These are phyloP conservation scores for Pinctada fucata DNA, from an alignment of 2,888 invertebrate species.

Conservation along the genomic window DNA sequence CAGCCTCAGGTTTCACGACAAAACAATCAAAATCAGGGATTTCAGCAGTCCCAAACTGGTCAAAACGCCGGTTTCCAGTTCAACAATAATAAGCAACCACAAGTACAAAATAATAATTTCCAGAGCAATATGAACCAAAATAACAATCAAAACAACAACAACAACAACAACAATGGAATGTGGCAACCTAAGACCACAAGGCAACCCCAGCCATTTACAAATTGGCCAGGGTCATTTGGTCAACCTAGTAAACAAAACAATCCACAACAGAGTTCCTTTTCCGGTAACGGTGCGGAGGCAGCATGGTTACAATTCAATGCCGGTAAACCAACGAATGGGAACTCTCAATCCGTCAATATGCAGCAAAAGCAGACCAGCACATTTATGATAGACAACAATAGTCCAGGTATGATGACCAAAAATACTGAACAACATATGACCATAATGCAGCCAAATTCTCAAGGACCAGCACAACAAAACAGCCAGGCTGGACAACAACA, in stretches of 20 bases:
- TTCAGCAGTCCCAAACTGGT: not conserved
- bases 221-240: not conserved
- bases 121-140: not conserved
- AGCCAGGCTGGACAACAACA: not conserved
- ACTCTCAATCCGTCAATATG: not conserved
- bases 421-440: not conserved
- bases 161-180: not conserved
- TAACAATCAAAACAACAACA: conserved; percentile 1
- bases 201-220: not conserved
- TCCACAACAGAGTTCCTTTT: no score
- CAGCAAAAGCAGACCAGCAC: not conserved
- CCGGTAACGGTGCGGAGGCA: not conserved
- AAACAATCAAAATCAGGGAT: not conserved
- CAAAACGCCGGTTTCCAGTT: not conserved
- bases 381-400: not conserved
- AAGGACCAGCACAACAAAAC: not conserved
- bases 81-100: not conserved
- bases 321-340: not conserved
- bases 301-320: not conserved
- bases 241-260: not conserved
- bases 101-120: not conserved
- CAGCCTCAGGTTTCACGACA: not conserved
- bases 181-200: not conserved
- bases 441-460: not conserved
- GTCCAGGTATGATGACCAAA: not conserved